Evolutionary conservation across 1,140 invertebrate genomes (phyloP).

Genomic region (Drosophila ficusphila): DNA sequence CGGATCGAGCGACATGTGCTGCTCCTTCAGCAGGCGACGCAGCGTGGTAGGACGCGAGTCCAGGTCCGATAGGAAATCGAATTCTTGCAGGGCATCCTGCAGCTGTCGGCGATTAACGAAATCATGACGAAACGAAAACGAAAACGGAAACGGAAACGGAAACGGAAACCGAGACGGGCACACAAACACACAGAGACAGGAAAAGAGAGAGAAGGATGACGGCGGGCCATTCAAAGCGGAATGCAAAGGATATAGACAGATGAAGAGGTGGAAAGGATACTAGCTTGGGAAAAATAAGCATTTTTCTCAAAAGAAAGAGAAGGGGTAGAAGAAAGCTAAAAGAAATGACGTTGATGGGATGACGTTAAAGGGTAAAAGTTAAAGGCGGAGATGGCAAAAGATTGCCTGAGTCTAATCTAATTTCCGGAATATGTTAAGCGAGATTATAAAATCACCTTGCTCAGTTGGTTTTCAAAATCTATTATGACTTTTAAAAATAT

Average conservation of each 20-base stretch:
- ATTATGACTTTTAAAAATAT: no score
- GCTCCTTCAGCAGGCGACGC: constrained; percentile 84
- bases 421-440: neutral
- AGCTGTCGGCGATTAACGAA: constrained; percentile 86
- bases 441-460: neutral
- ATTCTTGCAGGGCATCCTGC: constrained; percentile 92
- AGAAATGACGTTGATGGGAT: constrained; percentile 6
- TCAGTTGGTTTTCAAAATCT: no score
- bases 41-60: constrained; percentile 76
- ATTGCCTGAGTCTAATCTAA: neutral
- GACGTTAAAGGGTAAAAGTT: neutral
- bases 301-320: neutral
- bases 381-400: neutral
- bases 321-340: neutral
- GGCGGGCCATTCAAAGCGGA: constrained; percentile 22
- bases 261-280: neutral
- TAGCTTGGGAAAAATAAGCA: neutral
- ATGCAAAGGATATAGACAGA: constrained; percentile 8
- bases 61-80: constrained; percentile 92
- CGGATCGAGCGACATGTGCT: constrained; percentile 56
- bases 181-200: constrained; percentile 33
- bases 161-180: constrained; percentile 48
- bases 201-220: constrained; percentile 1
- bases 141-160: no score
- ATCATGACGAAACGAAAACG: constrained; percentile 47